phyloP scores from a whole-genome alignment of 1,140 invertebrate species.

The Rhyacophila brunnea region DNA sequence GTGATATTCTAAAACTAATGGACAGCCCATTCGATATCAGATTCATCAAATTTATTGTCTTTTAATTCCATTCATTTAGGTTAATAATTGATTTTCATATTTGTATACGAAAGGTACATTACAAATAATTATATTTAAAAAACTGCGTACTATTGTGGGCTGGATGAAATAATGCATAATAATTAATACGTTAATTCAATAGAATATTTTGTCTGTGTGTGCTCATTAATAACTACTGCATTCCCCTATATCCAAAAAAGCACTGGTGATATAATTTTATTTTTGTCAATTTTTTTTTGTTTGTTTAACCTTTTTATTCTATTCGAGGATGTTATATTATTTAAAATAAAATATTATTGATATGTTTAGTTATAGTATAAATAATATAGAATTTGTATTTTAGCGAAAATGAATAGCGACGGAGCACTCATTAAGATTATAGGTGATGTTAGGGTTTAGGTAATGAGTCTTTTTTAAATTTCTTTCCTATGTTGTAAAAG shows the following conservation, averaged over 20 bases:
- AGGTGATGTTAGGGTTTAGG: conserved; percentile 21
- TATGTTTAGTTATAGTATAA: conserved; percentile 7
- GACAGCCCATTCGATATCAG: too few species aligned
- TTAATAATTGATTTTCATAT: too few species aligned
- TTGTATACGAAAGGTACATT: too few species aligned
- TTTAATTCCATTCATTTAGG: too few species aligned
- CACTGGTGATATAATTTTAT: conserved; percentile 3
- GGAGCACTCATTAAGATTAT: conserved; percentile 19
- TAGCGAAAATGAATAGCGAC: conserved; percentile 7
- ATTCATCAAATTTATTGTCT: too few species aligned
- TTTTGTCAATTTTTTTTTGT: not conserved
- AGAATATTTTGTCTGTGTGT: too few species aligned
- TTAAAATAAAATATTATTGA: conserved; percentile 24
- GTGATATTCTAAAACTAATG: too few species aligned
- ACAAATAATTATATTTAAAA: too few species aligned
- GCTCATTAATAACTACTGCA: not conserved
- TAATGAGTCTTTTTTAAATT: conserved; percentile 25
- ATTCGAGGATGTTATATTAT: conserved; percentile 18
- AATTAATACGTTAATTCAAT: too few species aligned
- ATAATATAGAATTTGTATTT: conserved; percentile 17
- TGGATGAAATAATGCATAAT: too few species aligned
- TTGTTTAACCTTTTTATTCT: conserved; percentile 29
- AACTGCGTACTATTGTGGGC: too few species aligned
- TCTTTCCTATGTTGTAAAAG: conserved; percentile 29
- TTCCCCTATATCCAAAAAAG: not conserved